Evolutionary conservation across 92 coral and sea anemone genomes (phyloP).

Genomic region (Muricea muricata): DNA sequence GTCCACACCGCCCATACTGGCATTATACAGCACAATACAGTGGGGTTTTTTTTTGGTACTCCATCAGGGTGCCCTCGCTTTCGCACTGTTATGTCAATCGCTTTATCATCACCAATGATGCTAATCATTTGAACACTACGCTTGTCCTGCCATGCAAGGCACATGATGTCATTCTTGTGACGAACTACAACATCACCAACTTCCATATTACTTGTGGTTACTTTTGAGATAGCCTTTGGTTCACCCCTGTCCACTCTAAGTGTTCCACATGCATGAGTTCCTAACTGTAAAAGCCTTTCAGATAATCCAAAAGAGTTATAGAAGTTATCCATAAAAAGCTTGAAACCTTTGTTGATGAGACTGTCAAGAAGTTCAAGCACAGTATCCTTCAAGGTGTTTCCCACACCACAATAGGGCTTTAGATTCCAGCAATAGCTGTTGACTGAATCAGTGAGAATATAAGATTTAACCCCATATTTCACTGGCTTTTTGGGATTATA

Average conservation of each 20-base stretch:
- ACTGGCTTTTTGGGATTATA: too few species aligned
- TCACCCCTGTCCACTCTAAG: slow-evolving; percentile 20
- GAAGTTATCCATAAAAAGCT: slow-evolving; percentile 10
- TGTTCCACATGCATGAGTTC: slow-evolving; percentile 6
- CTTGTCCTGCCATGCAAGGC: slow-evolving; percentile 40
- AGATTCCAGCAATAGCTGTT: slow-evolving; percentile 35
- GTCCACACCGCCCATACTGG: slow-evolving; percentile 61
- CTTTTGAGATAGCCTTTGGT: neutral
- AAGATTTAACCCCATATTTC: too few species aligned
- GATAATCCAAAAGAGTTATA: neutral
- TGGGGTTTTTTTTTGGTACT: slow-evolving; percentile 34
- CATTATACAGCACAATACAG: slow-evolving; percentile 52
- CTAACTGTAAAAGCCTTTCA: neutral
- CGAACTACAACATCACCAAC: neutral
- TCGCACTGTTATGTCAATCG: slow-evolving; percentile 14
- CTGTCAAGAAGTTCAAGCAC: slow-evolving; percentile 10
- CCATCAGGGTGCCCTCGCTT: slow-evolving; percentile 6
- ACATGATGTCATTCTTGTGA: slow-evolving; percentile 32
- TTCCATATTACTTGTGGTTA: neutral
- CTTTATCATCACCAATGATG: neutral
- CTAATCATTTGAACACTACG: slow-evolving; percentile 20
- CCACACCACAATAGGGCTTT: slow-evolving; percentile 32
- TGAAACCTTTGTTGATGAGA: slow-evolving; percentile 22
- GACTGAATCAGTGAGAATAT: slow-evolving; percentile 7
- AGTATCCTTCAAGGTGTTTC: slow-evolving; percentile 24